A percentile compares a stretch with the other conserved stretches of the same genome.
Conservation (phyloP, 1,140 invertebrate species). For the Pomacea maculata region DNA sequence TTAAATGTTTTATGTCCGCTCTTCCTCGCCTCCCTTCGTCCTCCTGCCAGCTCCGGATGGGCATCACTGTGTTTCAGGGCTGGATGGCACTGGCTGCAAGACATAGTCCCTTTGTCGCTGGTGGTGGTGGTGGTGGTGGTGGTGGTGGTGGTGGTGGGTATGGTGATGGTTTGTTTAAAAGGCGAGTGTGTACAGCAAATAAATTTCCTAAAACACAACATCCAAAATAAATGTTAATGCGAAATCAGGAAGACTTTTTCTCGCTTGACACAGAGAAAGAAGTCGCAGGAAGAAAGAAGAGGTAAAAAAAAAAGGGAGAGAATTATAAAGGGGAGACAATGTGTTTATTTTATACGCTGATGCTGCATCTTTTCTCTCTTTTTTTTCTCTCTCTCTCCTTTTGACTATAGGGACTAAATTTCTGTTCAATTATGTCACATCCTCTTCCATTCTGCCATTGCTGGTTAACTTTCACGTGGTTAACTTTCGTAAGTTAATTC, state of each 20-base stretch:
- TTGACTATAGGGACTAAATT: too few relatives aligned
- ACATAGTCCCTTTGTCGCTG: too few relatives aligned
- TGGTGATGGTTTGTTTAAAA: too few relatives aligned
- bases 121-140: too few relatives aligned
- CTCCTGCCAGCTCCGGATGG: not conserved
- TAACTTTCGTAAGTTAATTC: too few relatives aligned
- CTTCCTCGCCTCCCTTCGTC: not conserved
- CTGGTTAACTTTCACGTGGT: not conserved
- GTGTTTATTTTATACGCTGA: not conserved
- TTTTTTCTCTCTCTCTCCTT: not conserved
- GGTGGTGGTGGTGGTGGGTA: too few relatives aligned
- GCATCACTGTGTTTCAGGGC: not conserved
- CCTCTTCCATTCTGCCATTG: not conserved
- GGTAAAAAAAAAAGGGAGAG: not conserved
- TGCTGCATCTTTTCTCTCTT: not conserved
- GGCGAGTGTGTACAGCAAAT: too few relatives aligned
- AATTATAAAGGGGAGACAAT: not conserved
- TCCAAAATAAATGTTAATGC: too few relatives aligned
- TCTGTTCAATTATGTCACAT: not conserved
- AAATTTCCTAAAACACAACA: too few relatives aligned
- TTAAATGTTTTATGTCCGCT: conserved; percentile 11
- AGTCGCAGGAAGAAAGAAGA: not conserved
- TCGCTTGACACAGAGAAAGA: not conserved
- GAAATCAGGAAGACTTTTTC: too few relatives aligned
- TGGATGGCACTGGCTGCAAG: too few relatives aligned